phyloP scores from a whole-genome alignment of 2,888 invertebrate species.

The Macrophya annulata region DNA sequence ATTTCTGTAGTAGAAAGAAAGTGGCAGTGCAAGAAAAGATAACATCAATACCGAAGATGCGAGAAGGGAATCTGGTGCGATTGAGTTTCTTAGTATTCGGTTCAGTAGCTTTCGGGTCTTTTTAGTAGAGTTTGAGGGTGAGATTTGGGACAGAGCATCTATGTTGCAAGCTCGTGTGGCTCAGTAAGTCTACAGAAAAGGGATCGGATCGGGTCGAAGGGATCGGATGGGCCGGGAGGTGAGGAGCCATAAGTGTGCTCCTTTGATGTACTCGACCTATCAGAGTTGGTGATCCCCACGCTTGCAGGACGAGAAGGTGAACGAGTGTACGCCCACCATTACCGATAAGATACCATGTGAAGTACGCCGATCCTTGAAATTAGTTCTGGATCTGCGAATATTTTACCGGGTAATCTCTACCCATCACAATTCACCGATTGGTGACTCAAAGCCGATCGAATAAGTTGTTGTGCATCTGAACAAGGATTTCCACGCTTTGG shows the following conservation, averaged over 20 bases:
- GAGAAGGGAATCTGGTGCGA: constrained; percentile 23
- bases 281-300: constrained; percentile 54
- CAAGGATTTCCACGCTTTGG: background rate
- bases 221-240: constrained; percentile 31
- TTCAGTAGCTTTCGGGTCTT: constrained; percentile 32
- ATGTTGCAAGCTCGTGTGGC: constrained; percentile 44
- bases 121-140: constrained; percentile 41
- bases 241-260: constrained; percentile 58
- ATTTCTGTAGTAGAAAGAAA: background rate
- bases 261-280: constrained; percentile 66
- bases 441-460: background rate
- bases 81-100: constrained; percentile 52
- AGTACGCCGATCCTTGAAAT: constrained; percentile 60
- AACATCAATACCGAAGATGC: constrained; percentile 37
- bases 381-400: constrained; percentile 44
- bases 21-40: constrained; percentile 41
- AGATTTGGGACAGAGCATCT: constrained; percentile 43
- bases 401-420: background rate
- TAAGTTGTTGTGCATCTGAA: background rate
- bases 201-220: constrained; percentile 50
- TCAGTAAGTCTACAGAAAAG: constrained; percentile 45
- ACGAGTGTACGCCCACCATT: constrained; percentile 62
- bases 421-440: background rate
- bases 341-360: constrained; percentile 66
- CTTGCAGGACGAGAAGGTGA: constrained; percentile 56